Evolutionary conservation across 2,888 invertebrate genomes (phyloP).

Genomic region (Plebejus anna): DNA sequence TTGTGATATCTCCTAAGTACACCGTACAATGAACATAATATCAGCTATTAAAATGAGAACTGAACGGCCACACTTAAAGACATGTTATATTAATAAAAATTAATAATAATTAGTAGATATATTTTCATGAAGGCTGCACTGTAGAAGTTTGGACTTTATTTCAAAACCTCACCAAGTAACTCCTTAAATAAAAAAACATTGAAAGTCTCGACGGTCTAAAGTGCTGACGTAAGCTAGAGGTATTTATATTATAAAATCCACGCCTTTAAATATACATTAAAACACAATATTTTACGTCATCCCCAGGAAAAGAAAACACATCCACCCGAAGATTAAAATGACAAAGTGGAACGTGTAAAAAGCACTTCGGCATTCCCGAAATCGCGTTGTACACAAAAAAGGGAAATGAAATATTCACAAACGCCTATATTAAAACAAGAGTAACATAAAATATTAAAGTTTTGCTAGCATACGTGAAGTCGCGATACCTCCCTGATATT

Average conservation of each 20-base stretch:
- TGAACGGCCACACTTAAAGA: no score
- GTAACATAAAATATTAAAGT: conserved; percentile 28
- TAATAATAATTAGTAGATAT: no score
- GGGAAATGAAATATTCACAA: conserved; percentile 20
- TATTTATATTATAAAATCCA: not conserved
- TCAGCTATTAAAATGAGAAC: no score
- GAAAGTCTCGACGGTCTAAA: no score
- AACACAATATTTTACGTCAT: not conserved
- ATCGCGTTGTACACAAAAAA: conserved; percentile 18
- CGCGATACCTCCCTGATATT: conserved; percentile 35
- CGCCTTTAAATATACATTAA: not conserved
- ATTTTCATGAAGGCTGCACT: no score
- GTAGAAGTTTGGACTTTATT: no score
- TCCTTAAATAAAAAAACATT: no score
- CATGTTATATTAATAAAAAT: no score
- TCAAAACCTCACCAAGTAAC: no score
- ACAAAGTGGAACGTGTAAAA: conserved; percentile 5
- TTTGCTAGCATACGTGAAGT: conserved; percentile 25
- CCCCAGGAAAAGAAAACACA: not conserved
- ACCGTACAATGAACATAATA: no score
- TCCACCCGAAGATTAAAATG: not conserved
- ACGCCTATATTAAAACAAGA: conserved; percentile 25
- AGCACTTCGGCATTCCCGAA: conserved; percentile 6
- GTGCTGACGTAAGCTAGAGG: not conserved
- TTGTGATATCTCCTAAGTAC: no score